Conservation (phyloP, 2,888 invertebrate genomes). For the Tipula vernalis region DNA sequence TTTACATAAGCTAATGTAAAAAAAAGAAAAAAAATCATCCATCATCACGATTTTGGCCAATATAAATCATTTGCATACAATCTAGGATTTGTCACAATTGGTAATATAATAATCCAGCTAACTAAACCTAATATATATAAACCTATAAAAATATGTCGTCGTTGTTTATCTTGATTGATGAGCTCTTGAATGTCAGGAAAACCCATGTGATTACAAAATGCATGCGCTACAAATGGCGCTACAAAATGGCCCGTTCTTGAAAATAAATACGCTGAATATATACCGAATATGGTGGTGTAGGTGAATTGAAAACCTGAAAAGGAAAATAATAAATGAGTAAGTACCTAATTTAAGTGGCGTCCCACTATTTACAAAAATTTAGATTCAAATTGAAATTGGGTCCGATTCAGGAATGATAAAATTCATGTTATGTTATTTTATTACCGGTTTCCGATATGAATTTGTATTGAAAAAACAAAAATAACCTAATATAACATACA, state of each 20-base stretch:
- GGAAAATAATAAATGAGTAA: not conserved
- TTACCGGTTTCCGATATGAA: too few relatives aligned
- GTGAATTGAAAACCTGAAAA: conserved; percentile 69
- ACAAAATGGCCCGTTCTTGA: conserved; percentile 75
- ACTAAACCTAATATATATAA: conserved; percentile 64
- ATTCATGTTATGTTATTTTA: too few relatives aligned
- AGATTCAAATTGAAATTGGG: too few relatives aligned
- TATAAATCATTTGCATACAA: conserved; percentile 49
- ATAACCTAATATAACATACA: too few relatives aligned
- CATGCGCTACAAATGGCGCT: conserved; percentile 79
- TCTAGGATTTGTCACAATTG: conserved; percentile 59
- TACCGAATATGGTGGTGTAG: conserved; percentile 88
- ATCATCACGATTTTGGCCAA: conserved; percentile 28
- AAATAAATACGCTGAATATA: conserved; percentile 87
- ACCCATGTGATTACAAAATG: conserved; percentile 95
- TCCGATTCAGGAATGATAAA: too few relatives aligned
- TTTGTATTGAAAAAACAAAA: too few relatives aligned
- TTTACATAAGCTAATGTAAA: not conserved
- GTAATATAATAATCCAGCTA: conserved; percentile 63
- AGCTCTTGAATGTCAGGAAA: conserved; percentile 77
- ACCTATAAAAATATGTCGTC: conserved; percentile 47
- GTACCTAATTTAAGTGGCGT: too few relatives aligned
- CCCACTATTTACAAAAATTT: too few relatives aligned
- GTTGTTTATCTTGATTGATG: conserved; percentile 39
- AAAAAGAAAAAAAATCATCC: not conserved